These are phyloP conservation scores for Orthonychiurus folsomi DNA, from an alignment of 2,888 invertebrate genomes.

Conservation along the genomic window DNA sequence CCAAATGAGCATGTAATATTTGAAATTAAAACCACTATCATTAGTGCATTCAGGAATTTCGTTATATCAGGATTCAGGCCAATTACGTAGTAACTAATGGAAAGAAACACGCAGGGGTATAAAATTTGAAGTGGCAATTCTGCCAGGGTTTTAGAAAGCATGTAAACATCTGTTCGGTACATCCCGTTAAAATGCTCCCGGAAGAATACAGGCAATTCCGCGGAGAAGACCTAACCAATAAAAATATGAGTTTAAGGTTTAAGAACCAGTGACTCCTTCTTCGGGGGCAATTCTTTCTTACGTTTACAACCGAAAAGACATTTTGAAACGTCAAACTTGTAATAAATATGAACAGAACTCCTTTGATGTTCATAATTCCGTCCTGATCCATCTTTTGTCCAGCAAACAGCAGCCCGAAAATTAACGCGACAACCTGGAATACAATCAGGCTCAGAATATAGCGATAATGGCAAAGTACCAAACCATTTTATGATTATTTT, in stretches of 20 bases:
- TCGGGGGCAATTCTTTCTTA: constrained; percentile 48
- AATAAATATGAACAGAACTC: constrained; percentile 79
- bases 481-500: not conserved
- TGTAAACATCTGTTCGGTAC: constrained; percentile 85
- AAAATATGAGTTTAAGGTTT: constrained; percentile 5
- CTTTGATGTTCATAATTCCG: constrained; percentile 90
- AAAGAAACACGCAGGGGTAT: constrained; percentile 72
- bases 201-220: constrained; percentile 78
- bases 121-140: constrained; percentile 79
- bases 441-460: not conserved
- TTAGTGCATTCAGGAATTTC: constrained; percentile 57
- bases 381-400: constrained; percentile 72
- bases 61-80: constrained; percentile 63
- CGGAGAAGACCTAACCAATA: constrained; percentile 78
- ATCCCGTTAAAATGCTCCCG: constrained; percentile 81
- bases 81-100: constrained; percentile 80
- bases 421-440: constrained; percentile 69
- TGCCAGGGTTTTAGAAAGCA: constrained; percentile 79
- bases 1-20: constrained; percentile 84
- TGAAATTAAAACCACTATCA: constrained; percentile 66
- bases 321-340: constrained; percentile 93
- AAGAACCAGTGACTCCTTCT: not conserved
- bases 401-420: constrained; percentile 80
- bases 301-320: constrained; percentile 88
- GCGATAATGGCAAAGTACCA: not conserved